Conservation (phyloP, 2,888 invertebrate genomes). For the Allolobophora icterica region DNA sequence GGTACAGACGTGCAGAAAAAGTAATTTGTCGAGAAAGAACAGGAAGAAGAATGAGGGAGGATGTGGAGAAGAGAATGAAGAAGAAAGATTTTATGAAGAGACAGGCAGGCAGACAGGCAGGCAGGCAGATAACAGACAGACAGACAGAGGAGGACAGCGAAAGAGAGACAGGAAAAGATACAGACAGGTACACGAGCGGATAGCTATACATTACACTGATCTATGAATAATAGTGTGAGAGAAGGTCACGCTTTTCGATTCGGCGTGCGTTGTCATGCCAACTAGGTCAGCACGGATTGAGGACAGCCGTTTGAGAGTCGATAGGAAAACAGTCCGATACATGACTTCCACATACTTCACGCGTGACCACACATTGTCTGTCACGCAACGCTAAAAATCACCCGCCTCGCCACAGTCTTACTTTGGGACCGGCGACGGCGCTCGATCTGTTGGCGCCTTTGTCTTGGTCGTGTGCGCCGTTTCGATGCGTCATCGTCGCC, state of each 20-base stretch:
- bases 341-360: background rate
- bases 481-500: background rate
- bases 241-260: background rate
- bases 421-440: background rate
- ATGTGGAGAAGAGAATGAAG: too few relatives aligned
- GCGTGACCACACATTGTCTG: background rate
- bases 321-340: background rate
- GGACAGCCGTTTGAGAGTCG: background rate
- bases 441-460: background rate
- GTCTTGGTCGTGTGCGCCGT: background rate
- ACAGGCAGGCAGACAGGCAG: background rate
- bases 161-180: too few relatives aligned
- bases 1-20: too few relatives aligned
- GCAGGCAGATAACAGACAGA: background rate
- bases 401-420: background rate
- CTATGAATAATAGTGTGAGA: background rate
- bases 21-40: too few relatives aligned
- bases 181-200: background rate
- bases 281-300: background rate
- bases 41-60: too few relatives aligned
- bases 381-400: slow-evolving; percentile 6
- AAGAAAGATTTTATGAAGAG: too few relatives aligned
- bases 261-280: background rate
- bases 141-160: too few relatives aligned
- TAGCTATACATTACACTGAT: too few relatives aligned